Evolutionary conservation across 1,140 invertebrate species (phyloP).

Genomic region (Drosophila arawakana): DNA sequence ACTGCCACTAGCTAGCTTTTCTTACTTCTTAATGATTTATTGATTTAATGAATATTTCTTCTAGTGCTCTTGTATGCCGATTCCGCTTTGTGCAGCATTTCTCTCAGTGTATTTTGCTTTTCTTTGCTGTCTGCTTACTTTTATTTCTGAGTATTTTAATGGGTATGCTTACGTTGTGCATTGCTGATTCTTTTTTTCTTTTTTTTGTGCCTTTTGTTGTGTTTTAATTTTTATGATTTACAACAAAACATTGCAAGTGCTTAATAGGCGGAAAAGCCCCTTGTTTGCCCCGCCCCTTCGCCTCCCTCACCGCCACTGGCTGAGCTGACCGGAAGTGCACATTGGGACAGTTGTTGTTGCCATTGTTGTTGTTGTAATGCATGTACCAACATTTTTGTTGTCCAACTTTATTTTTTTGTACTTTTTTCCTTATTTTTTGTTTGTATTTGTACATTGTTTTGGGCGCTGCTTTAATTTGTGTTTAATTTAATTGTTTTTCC

Average conservation of each 20-base stretch:
- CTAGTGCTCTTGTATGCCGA: too few relatives aligned
- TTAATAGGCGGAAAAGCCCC: conserved; percentile 68
- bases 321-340: conserved; percentile 53
- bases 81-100: too few relatives aligned
- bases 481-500: conserved; percentile 49
- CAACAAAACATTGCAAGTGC: conserved; percentile 39
- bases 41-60: too few relatives aligned
- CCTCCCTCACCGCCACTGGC: background rate
- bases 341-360: conserved; percentile 31
- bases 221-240: background rate
- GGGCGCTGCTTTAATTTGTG: conserved; percentile 31
- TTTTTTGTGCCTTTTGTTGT: background rate
- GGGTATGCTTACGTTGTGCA: background rate
- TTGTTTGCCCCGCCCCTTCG: too few relatives aligned
- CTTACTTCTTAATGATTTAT: too few relatives aligned
- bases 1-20: too few relatives aligned
- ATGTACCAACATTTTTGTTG: conserved; percentile 9
- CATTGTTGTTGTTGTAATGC: conserved; percentile 5
- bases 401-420: conserved; percentile 3
- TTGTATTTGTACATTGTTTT: conserved; percentile 15
- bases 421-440: background rate
- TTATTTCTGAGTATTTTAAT: background rate
- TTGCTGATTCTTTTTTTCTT: background rate
- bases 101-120: background rate
- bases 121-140: background rate